Base-by-base conservation (phyloP, 2,797 vertebrate species). In the Hozukius guyotensis region DNA sequence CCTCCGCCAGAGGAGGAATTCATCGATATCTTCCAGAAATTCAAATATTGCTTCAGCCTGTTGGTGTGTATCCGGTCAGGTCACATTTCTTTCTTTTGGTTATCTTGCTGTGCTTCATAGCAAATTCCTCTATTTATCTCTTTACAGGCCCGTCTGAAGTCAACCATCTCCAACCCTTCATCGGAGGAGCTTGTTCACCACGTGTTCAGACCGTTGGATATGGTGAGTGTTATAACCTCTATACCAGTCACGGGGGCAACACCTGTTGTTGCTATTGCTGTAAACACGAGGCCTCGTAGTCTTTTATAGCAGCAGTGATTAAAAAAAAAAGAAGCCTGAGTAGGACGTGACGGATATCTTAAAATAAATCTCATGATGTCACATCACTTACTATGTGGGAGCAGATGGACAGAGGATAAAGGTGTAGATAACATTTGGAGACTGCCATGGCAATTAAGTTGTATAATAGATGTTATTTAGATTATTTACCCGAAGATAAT, bases 41-140 rank as follows among this genome's bases (percentile, higher is more conserved):
- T 97, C 78, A 98, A 97, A 86, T 98, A 98, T 42, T 95, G 96
- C 94, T 97, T 98, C 93, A 95, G 96, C 78, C 92, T 98, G 22
- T 85, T 98, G 97, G 97, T 98, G 91, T 91, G 97, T 91, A 75
- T 66, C 60, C 55, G 31, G 1, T 31, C 55, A 52, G 20, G 7
- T 79, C 24, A 56, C 10, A 9, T 74, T 46, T 55, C 0, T 20
- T 5, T 1, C 11, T 22, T 36, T 63, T 2, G 6, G 3, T 10
- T 8, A 36, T 8, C 11, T 27, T 1, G 2, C 38, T 25, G 4
- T 22, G 13, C 12, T n/a, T 1, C 6, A 18, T 67, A 46, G 12
- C 72, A 2, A 83, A 34, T 20, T 0, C 0, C 8, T 66, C 5
- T 16, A 0, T 77, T 18, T 55, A 3, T 82, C 32, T 66, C 60